phyloP scores from a whole-genome alignment of 2,797 vertebrate species.

The Macroramphosus scolopax region DNA sequence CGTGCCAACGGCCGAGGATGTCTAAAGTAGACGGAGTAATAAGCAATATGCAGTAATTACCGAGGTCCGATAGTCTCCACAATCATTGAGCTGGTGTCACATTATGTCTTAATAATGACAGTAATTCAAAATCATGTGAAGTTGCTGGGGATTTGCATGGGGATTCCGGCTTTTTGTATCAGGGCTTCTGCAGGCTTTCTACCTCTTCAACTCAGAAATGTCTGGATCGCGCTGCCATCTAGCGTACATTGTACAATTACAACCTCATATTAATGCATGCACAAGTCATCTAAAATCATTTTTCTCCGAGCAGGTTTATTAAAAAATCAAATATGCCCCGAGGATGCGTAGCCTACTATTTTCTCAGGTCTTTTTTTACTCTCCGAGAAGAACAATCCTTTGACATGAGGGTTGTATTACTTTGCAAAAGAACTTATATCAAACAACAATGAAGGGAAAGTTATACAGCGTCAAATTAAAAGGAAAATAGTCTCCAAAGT shows the following conservation, averaged over 20 bases:
- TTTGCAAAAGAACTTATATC: too few species aligned
- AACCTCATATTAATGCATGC: conserved; percentile 60
- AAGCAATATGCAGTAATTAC: conserved; percentile 55
- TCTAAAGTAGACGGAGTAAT: conserved; percentile 50
- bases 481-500: conserved; percentile 3
- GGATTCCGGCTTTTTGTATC: conserved; percentile 74
- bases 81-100: conserved; percentile 54
- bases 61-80: conserved; percentile 44
- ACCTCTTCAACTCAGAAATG: conserved; percentile 79
- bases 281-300: conserved; percentile 63
- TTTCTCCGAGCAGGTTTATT: too few species aligned
- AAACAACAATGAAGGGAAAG: not conserved
- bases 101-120: conserved; percentile 72
- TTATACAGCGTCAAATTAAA: not conserved
- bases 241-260: conserved; percentile 90
- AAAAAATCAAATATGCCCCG: not conserved
- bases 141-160: conserved; percentile 74
- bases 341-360: not conserved
- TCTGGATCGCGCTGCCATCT: conserved; percentile 98
- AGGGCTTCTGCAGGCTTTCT: conserved; percentile 67
- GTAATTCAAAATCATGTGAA: conserved; percentile 76
- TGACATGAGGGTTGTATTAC: too few species aligned
- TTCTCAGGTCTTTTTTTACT: conserved; percentile 12
- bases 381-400: too few species aligned
- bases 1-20: conserved; percentile 37